phyloP scores from a whole-genome alignment of 1,140 invertebrate species.

The Ephestia elutella region DNA sequence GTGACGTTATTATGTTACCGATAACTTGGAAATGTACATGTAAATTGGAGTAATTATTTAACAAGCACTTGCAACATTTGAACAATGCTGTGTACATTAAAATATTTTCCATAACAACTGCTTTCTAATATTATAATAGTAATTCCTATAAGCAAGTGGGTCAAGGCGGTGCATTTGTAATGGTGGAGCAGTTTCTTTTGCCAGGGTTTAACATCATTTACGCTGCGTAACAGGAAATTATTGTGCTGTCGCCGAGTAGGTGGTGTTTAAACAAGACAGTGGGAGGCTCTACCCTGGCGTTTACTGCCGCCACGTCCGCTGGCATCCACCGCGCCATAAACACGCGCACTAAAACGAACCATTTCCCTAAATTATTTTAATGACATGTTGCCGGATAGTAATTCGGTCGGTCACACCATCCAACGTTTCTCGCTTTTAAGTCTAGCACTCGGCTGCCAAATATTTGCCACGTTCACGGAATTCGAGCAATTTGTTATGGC shows the following conservation, averaged over 20 bases:
- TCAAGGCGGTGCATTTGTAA: conserved; percentile 12
- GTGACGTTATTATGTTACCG: background rate
- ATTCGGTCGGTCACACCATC: conserved; percentile 37
- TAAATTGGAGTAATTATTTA: background rate
- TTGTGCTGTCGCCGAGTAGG: conserved; percentile 35
- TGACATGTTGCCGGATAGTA: conserved; percentile 47
- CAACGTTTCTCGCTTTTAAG: conserved; percentile 25
- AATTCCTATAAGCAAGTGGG: conserved; percentile 20
- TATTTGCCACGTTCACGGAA: conserved; percentile 24
- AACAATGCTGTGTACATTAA: conserved; percentile 16
- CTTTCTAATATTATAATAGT: conserved; percentile 30
- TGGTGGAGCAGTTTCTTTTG: conserved; percentile 12
- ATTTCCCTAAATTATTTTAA: conserved; percentile 59
- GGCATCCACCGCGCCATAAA: conserved; percentile 38
- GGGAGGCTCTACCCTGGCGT: conserved; percentile 36
- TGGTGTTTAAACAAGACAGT: conserved; percentile 54
- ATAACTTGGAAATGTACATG: background rate
- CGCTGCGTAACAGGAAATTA: conserved; percentile 39
- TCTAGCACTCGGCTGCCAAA: conserved; percentile 32
- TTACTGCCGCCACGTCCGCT: conserved; percentile 51
- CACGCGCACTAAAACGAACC: conserved; percentile 45
- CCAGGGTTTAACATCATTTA: conserved; percentile 39
- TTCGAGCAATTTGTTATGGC: conserved; percentile 31
- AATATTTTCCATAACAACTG: conserved; percentile 24
- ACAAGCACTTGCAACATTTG: background rate